Conservation (phyloP, 2,888 invertebrate species). For the Smittia aterrima region DNA sequence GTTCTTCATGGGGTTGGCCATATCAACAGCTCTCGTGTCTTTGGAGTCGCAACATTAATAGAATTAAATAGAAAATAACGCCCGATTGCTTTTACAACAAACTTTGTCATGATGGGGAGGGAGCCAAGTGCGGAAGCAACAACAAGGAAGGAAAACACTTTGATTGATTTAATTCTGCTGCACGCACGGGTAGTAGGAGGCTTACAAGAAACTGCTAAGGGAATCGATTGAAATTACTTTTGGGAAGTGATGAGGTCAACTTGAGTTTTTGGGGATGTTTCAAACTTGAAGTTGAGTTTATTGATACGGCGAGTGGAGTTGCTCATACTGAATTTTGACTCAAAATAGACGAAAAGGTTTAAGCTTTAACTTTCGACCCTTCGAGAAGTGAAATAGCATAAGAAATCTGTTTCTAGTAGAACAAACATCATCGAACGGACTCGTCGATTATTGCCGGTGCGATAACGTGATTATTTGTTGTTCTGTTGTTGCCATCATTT, state of each 20-base stretch:
- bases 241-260: too few species aligned
- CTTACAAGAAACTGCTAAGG: too few species aligned
- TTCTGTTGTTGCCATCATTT: slow-evolving; percentile 27
- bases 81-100: neutral
- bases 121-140: neutral
- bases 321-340: too few species aligned
- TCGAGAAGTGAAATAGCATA: too few species aligned
- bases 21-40: neutral
- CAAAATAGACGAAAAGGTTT: too few species aligned
- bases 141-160: neutral
- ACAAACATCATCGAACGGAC: neutral
- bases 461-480: slow-evolving; percentile 19
- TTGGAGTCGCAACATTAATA: neutral
- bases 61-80: neutral
- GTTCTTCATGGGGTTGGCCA: neutral
- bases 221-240: too few species aligned
- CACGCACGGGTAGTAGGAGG: neutral
- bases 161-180: neutral
- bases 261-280: too few species aligned
- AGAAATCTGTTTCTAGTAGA: neutral
- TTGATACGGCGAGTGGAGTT: too few species aligned
- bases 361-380: too few species aligned
- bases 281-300: too few species aligned
- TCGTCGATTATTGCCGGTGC: neutral
- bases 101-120: neutral